Percentiles rank a stretch among this genome's conserved stretches.
phyloP scores from a whole-genome alignment of 2,888 invertebrate species.

The Nymphalis polychloros region DNA sequence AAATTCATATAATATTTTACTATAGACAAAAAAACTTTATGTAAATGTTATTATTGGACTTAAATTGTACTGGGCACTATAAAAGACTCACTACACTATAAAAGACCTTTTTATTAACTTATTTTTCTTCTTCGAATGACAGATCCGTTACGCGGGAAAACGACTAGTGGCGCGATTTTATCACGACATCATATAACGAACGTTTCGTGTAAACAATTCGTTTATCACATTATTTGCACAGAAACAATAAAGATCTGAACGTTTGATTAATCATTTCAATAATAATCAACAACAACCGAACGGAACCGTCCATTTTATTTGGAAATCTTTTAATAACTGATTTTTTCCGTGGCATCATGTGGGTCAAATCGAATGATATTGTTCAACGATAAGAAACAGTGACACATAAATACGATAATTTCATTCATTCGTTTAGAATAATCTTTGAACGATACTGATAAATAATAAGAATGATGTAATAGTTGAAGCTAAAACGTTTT shows the following conservation, averaged over 20 bases:
- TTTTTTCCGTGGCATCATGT: slow-evolving; percentile 36
- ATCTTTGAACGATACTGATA: too few relatives aligned
- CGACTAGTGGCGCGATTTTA: background rate
- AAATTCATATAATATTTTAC: background rate
- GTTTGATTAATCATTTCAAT: background rate
- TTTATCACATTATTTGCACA: background rate
- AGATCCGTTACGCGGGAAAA: background rate
- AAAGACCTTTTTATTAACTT: background rate
- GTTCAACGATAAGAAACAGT: slow-evolving; percentile 14
- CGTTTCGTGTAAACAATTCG: background rate
- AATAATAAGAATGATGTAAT: too few relatives aligned
- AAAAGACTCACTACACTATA: background rate
- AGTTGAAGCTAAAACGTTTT: too few relatives aligned
- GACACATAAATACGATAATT: background rate
- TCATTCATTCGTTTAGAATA: too few relatives aligned
- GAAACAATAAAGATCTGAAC: background rate
- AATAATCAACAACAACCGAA: slow-evolving; percentile 28
- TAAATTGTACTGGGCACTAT: background rate
- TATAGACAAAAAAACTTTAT: background rate
- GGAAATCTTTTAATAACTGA: slow-evolving; percentile 45
- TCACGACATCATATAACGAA: background rate
- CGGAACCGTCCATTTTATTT: slow-evolving; percentile 43
- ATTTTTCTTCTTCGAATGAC: background rate
- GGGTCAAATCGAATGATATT: slow-evolving; percentile 28
- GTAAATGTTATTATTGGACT: background rate